Conservation (phyloP, 1,140 invertebrate genomes). For the Ceratosolen fusciceps region DNA sequence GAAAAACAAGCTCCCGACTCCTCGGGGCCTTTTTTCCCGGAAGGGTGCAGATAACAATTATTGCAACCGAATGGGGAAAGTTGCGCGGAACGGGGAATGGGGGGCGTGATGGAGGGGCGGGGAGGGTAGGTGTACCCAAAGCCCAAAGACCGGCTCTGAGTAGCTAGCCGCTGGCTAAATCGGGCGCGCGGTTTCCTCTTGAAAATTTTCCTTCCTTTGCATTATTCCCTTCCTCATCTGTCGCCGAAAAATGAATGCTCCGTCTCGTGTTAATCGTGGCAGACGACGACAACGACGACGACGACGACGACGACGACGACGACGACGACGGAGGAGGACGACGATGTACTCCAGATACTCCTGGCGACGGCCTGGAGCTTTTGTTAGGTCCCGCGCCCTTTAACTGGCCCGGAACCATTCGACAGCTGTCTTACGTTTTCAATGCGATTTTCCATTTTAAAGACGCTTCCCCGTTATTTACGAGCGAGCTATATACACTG, state of each 20-base stretch:
- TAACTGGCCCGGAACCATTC: background rate
- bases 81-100: background rate
- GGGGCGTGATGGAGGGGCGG: too few relatives aligned
- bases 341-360: background rate
- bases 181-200: background rate
- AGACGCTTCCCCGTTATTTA: background rate
- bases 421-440: background rate
- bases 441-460: background rate
- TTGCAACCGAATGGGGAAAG: background rate
- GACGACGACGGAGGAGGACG: too few relatives aligned
- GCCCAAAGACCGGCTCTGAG: background rate
- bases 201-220: background rate
- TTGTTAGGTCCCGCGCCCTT: background rate
- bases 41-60: slow-evolving; percentile 26
- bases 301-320: too few relatives aligned
- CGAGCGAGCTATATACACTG: too few relatives aligned
- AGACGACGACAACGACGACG: too few relatives aligned
- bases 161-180: background rate
- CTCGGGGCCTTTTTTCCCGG: background rate
- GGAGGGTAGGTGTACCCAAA: too few relatives aligned
- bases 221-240: background rate
- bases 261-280: background rate
- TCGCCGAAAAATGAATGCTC: background rate
- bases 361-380: background rate
- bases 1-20: background rate